phyloP scores from a whole-genome alignment of 2,888 invertebrate species.

The Lathronympha strigana region DNA sequence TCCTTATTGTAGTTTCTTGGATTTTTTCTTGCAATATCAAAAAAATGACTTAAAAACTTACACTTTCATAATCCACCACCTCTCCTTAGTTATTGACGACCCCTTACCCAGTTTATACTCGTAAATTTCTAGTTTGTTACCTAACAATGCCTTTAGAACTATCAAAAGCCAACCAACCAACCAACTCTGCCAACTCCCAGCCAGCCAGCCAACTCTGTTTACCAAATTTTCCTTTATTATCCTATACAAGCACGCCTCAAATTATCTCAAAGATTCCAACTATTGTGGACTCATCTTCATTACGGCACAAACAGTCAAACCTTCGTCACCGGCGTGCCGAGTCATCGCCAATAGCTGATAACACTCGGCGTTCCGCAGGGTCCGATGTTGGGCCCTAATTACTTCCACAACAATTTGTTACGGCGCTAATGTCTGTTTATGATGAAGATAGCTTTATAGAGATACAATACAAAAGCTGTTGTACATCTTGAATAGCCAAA shows the following conservation, averaged over 20 bases:
- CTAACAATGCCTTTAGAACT: slow-evolving; percentile 3
- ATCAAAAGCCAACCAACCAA: slow-evolving; percentile 1
- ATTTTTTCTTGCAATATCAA: too few relatives aligned
- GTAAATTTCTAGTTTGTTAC: background rate
- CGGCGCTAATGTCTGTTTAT: slow-evolving; percentile 18
- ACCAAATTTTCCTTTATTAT: slow-evolving; percentile 21
- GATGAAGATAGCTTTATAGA: slow-evolving; percentile 15
- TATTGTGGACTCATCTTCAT: slow-evolving; percentile 34
- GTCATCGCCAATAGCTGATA: slow-evolving; percentile 33
- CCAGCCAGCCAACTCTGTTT: background rate
- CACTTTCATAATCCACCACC: too few relatives aligned
- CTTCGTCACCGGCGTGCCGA: slow-evolving; percentile 30
- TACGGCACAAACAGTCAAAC: slow-evolving; percentile 26
- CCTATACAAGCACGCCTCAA: slow-evolving; percentile 6
- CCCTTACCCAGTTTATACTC: background rate
- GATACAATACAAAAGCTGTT: background rate
- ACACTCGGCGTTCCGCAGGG: slow-evolving; percentile 3
- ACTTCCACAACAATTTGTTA: slow-evolving; percentile 32
- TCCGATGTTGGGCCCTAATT: slow-evolving; percentile 23
- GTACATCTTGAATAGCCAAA: too few relatives aligned
- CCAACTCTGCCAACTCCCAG: background rate
- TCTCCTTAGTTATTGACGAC: too few relatives aligned
- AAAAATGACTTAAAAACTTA: too few relatives aligned
- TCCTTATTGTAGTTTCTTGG: too few relatives aligned
- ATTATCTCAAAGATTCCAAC: slow-evolving; percentile 36